Conservation (phyloP, 2,113 vertebrate species). For the Passer montanus region DNA sequence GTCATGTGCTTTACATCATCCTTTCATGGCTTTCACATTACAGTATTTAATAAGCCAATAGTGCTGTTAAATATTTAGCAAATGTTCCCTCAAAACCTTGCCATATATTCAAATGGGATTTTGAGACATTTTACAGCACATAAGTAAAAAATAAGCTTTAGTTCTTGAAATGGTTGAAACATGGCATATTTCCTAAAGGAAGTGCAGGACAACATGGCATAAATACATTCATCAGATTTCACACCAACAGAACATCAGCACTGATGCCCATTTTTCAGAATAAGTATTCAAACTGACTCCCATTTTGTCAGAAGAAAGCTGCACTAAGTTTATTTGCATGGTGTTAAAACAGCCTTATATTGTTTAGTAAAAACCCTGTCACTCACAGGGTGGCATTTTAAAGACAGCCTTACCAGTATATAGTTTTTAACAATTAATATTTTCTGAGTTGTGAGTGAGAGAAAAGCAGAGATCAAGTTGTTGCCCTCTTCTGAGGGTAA, state of each 20-base stretch:
- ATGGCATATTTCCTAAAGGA: constrained; percentile 42
- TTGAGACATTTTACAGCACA: constrained; percentile 59
- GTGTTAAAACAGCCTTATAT: neutral
- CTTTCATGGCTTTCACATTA: constrained; percentile 27
- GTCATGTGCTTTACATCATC: constrained; percentile 42
- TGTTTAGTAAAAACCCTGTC: neutral
- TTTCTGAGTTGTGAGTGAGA: neutral
- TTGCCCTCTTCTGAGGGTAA: constrained; percentile 7
- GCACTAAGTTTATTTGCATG: constrained; percentile 27
- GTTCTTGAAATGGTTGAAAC: constrained; percentile 28
- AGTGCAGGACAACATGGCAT: neutral
- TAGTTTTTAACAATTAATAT: neutral
- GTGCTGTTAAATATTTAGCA: constrained; percentile 71
- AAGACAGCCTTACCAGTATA: neutral
- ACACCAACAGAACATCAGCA: neutral
- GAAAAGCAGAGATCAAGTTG: constrained; percentile 27
- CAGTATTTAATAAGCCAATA: constrained; percentile 64
- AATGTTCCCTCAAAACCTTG: constrained; percentile 57
- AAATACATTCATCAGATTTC: constrained; percentile 41
- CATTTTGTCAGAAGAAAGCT: constrained; percentile 21
- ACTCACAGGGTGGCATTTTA: neutral
- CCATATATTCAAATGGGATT: constrained; percentile 58
- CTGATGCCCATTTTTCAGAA: constrained; percentile 13
- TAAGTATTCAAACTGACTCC: constrained; percentile 23
- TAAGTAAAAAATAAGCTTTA: constrained; percentile 52